Base-by-base conservation (phyloP, 2,888 invertebrate genomes). In the Bursaphelenchus okinawaensis region DNA sequence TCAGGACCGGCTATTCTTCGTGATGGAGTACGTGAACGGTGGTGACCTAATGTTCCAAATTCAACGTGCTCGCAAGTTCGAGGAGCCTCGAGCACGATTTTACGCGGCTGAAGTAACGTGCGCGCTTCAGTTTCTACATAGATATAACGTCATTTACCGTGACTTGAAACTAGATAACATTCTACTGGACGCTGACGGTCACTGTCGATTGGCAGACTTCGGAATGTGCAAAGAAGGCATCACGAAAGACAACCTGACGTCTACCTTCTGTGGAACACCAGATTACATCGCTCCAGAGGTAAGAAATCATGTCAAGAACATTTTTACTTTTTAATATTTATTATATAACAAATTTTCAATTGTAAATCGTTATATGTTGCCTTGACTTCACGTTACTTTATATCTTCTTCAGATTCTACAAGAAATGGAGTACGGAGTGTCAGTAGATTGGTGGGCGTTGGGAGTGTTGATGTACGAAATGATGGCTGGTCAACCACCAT, bases 171-270 rank as follows among this genome's bases (percentile, higher is more conserved):
- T 98, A 78, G 98, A 98, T 87, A 98, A 98, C 87, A 96, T 98
- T 83, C 86, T 98, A 80, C 86, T 98, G 78, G 96, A 98, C 85
- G 89, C 89, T 22, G 82, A 82, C n/a, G 82, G 82, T 7, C 82
- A 82, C 66, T 83, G 82, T 65, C 73, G 81, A 23, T 80, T 86
- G 65, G 85, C 86, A 29, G 86, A 87, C 75, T 86, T 86, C 80
- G 98, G 96, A 82, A 95, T 94, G 94, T 98, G 96, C 87, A 98
- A 98, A 86, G 95, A 95, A 85, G 90, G 90, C 60, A 92, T 94
- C 80, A 83, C 88, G n/a, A 91, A 91, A 74, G 92, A 91, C 26
- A 88, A 88, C 62, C 90, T 92, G 24, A 95, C 94, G 7, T 91
- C 92, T 52, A 98, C 96, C 0, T 98, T 98, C 86, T 98, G 96